Conservation (phyloP, 2,797 vertebrate genomes). For the Danio albolineatus region DNA sequence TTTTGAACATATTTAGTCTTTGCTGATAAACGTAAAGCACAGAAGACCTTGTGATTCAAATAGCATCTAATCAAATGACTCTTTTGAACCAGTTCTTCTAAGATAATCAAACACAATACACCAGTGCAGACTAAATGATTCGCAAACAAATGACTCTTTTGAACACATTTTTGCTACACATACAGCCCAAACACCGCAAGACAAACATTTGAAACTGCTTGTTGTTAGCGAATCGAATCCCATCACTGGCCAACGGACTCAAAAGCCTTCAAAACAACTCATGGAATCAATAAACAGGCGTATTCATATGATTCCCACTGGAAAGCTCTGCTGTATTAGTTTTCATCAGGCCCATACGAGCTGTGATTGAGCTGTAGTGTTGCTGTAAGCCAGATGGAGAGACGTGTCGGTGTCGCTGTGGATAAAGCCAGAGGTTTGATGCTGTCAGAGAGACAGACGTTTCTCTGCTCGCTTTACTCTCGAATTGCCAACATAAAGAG, state of each 20-base stretch:
- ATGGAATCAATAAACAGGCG: neutral
- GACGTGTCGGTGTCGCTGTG: neutral
- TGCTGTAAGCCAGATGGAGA: neutral
- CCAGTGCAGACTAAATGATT: no score
- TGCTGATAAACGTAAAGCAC: no score
- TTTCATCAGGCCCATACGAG: neutral
- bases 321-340: neutral
- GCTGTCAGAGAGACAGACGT: neutral
- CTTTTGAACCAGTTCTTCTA: neutral
- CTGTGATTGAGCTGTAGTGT: neutral
- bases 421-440: neutral
- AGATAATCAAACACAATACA: neutral
- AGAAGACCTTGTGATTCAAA: no score
- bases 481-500: neutral
- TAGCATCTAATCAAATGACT: no score
- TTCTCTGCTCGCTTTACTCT: conserved; percentile 13
- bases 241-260: neutral
- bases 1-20: no score
- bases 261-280: neutral
- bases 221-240: neutral
- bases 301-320: neutral
- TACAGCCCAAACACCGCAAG: no score
- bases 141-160: no score
- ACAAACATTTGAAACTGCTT: no score
- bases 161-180: no score